Base-by-base conservation (phyloP, 2,797 vertebrate species). In the Sebastolobus alascanus region DNA sequence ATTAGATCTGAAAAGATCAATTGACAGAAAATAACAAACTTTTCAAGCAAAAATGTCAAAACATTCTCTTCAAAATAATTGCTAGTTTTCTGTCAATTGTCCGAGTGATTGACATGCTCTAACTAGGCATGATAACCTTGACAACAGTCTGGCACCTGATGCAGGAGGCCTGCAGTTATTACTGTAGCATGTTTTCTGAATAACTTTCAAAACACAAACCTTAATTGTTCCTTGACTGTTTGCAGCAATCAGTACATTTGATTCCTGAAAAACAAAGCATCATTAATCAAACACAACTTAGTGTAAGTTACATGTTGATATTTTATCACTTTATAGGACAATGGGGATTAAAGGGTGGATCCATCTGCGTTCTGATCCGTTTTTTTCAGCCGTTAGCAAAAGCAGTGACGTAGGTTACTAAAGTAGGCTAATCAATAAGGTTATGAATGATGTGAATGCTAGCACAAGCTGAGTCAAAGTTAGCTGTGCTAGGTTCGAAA, bases 151-250 rank as follows among this genome's bases (percentile, higher is more conserved):
- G 35, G 33, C 43, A 10, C 0, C 3, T 52, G 18, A 22, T 8
- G n/a, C 20, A n/a, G 33, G 2, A 4, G 16, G 10, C 8, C 6
- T 8, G n/a, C 5, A 25, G 8, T 31, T 70, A 14, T 37, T 25
- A 29, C 2, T 4, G 8, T 52, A 52, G 46, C 4, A 5, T 13
- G 10, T 69, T 43, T 73, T 29, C 50, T 12, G 4, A 9, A n/a
- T 4, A 50, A n/a, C 6, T 58, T 61, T 43, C 4, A 72, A 38
- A 80, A 71, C 33, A 86, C 96, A 95, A 94, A 99, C 98, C 98
- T 99, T 99, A 94, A 99, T 99, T 94, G 98, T 99, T 96, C 98
- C 98, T 96, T 99, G 98, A 97, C 98, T 99, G 97, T 99, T 99
- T 94, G 98, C 98, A 96, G 98, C 98, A 92, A 99, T 99, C 93